Conservation (phyloP, 2,888 invertebrate species). For the Schizaphis graminum region DNA sequence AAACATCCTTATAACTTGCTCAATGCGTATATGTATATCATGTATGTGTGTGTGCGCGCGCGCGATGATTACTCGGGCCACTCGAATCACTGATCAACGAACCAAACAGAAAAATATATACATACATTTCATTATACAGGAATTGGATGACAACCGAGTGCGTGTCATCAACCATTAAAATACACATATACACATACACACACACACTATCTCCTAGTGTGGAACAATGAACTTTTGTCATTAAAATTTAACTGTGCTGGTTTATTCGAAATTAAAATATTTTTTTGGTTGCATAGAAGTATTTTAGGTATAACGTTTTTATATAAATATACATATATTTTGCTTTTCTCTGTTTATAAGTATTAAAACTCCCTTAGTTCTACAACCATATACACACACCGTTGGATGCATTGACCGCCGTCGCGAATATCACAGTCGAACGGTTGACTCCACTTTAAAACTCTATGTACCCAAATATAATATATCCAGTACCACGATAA, state of each 20-base stretch:
- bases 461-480: not conserved
- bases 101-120: not conserved
- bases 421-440: not conserved
- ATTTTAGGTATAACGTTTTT: not conserved
- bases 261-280: constrained; percentile 7
- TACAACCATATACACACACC: not conserved
- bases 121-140: not conserved
- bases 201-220: not conserved
- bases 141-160: not conserved
- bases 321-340: not conserved
- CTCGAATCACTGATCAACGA: not conserved
- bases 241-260: not conserved
- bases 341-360: not conserved
- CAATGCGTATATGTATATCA: not conserved
- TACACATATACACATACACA: not conserved
- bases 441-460: not conserved
- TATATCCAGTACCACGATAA: not conserved
- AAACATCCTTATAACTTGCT: not conserved
- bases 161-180: constrained; percentile 1
- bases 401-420: not conserved
- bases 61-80: not conserved
- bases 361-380: not conserved
- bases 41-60: not conserved
- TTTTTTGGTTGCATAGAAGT: not conserved
- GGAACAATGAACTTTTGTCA: constrained; percentile 4